Conservation (phyloP, 1,140 invertebrate species). For the Aricia agestis region DNA sequence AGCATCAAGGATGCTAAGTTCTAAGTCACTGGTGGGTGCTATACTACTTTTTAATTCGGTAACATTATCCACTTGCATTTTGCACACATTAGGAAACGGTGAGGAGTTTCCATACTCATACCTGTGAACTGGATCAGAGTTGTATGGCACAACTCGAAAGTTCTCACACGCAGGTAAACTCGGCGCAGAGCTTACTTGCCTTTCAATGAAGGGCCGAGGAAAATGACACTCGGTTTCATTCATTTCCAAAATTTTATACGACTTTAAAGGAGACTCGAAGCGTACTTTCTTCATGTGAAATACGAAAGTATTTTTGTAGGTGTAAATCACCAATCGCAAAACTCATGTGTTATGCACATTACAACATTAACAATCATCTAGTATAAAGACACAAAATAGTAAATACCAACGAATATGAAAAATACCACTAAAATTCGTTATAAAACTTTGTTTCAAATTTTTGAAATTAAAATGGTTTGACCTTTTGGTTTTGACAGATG, state of each 20-base stretch:
- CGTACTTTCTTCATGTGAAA: constrained; percentile 66
- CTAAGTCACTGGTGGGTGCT: constrained; percentile 55
- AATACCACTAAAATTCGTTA: too few species aligned
- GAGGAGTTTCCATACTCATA: constrained; percentile 52
- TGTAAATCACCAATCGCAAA: not conserved
- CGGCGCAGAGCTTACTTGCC: constrained; percentile 31
- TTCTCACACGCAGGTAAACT: constrained; percentile 20
- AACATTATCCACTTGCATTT: constrained; percentile 38
- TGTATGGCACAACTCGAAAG: constrained; percentile 36
- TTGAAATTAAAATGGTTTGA: too few species aligned
- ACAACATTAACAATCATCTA: not conserved
- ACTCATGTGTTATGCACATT: not conserved
- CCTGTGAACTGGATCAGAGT: constrained; percentile 45
- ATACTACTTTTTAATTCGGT: constrained; percentile 30
- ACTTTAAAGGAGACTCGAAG: constrained; percentile 49
- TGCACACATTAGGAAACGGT: constrained; percentile 49
- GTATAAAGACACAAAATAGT: too few species aligned
- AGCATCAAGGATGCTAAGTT: constrained; percentile 59
- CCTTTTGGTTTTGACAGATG: too few species aligned
- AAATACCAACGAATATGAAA: too few species aligned
- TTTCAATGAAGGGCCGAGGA: constrained; percentile 54
- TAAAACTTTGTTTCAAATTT: too few species aligned
- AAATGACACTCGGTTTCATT: constrained; percentile 59
- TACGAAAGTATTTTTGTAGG: not conserved
- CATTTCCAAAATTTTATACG: constrained; percentile 35